phyloP scores from a whole-genome alignment of 1,140 invertebrate species.

The Lepidurus couesii region DNA sequence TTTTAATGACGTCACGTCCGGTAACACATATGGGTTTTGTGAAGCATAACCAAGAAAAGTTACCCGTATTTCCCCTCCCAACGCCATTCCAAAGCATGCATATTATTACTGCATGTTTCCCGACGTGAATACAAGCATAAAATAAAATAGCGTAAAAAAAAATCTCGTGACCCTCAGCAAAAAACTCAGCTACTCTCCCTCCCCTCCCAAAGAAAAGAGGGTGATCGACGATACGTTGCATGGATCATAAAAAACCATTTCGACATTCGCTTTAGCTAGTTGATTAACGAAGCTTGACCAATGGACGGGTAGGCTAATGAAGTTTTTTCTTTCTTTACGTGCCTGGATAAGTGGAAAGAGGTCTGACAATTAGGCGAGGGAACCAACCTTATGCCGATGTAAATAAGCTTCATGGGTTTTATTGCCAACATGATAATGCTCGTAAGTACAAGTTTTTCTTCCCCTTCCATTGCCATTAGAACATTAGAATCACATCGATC shows the following conservation, averaged over 20 bases:
- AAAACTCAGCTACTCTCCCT: background rate
- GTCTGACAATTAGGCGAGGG: background rate
- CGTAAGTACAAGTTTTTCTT: no score
- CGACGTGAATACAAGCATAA: conserved; percentile 2
- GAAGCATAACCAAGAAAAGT: conserved; percentile 9
- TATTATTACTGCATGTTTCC: background rate
- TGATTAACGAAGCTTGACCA: conserved; percentile 19
- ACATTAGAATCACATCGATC: background rate
- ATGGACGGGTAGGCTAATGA: background rate
- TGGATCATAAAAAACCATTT: background rate
- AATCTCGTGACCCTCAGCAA: background rate
- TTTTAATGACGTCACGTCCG: conserved; percentile 19
- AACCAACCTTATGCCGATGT: background rate
- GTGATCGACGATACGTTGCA: background rate
- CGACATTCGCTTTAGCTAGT: background rate
- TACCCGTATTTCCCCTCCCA: conserved; percentile 17
- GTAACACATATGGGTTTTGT: conserved; percentile 22
- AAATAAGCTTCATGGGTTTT: background rate
- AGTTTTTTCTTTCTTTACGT: background rate
- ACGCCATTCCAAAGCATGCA: background rate
- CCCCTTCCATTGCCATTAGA: background rate
- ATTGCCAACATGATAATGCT: background rate
- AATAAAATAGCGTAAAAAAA: background rate
- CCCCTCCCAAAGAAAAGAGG: background rate
- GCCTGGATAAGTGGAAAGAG: background rate